Conservation (phyloP, 2,888 invertebrate species). For the Athripsodes cinereus region DNA sequence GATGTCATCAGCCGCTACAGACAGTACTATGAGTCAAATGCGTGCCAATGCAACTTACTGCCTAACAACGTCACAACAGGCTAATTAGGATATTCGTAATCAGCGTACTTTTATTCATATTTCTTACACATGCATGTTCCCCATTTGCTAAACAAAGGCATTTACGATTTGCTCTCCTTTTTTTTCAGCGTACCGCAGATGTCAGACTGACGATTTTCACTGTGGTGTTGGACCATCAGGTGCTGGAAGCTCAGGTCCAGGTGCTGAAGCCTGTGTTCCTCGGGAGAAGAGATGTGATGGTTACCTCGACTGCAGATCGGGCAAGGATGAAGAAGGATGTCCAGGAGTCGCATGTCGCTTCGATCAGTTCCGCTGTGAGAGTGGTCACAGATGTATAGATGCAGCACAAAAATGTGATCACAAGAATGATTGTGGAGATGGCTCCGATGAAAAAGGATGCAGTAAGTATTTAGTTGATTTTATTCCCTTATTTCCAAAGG, state of each 20-base stretch:
- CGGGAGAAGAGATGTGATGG: slow-evolving; percentile 89
- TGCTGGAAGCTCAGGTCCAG: slow-evolving; percentile 38
- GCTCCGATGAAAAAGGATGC: slow-evolving; percentile 85
- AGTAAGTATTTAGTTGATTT: slow-evolving; percentile 53
- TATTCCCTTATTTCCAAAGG: too few relatives aligned
- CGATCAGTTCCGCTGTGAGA: slow-evolving; percentile 81
- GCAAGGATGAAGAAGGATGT: slow-evolving; percentile 76
- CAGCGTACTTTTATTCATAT: too few relatives aligned
- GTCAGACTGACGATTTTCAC: slow-evolving; percentile 80
- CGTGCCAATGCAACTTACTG: too few relatives aligned
- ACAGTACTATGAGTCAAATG: too few relatives aligned
- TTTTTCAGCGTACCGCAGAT: slow-evolving; percentile 77
- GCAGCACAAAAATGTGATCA: slow-evolving; percentile 76
- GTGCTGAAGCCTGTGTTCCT: slow-evolving; percentile 77
- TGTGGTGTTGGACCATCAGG: slow-evolving; percentile 66
- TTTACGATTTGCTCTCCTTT: slow-evolving; percentile 16
- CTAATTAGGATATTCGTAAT: too few relatives aligned
- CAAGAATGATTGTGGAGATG: slow-evolving; percentile 85
- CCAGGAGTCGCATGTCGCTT: slow-evolving; percentile 64
- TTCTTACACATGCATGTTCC: too few relatives aligned
- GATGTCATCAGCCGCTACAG: too few relatives aligned
- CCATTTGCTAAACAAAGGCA: too few relatives aligned
- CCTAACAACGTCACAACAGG: too few relatives aligned
- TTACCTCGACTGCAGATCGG: slow-evolving; percentile 78
- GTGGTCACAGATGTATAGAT: slow-evolving; percentile 77